Conservation (phyloP, 1,140 invertebrate genomes). For the Calliphora vicina region DNA sequence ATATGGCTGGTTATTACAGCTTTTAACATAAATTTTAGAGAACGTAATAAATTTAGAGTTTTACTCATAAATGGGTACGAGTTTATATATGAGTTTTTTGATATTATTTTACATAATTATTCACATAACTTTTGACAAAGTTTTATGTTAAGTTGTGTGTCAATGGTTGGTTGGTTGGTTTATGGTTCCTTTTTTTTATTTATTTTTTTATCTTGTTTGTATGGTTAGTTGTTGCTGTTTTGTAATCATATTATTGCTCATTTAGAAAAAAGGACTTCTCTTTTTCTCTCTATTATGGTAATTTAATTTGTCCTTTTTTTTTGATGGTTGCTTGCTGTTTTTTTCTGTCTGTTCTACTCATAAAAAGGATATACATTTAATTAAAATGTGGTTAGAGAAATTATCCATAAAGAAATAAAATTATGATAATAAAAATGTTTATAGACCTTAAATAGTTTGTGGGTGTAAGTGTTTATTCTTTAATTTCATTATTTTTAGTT, state of each 20-base stretch:
- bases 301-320: background rate
- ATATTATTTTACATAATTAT: no score
- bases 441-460: background rate
- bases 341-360: background rate
- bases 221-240: background rate
- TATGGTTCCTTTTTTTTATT: no score
- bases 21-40: no score
- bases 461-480: background rate
- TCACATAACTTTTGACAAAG: no score
- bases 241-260: background rate
- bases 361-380: background rate
- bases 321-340: background rate
- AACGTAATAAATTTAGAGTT: no score
- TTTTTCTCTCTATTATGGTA: background rate
- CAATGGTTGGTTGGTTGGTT: no score
- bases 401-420: background rate
- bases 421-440: background rate
- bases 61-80: no score
- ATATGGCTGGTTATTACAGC: no score
- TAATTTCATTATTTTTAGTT: background rate
- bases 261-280: slow-evolving; percentile 1
- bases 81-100: no score
- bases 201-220: no score
- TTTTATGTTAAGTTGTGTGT: no score
- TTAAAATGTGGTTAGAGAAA: slow-evolving; percentile 1